phyloP scores from a whole-genome alignment of 2,113 vertebrate genomes.

The Xyrauchen texanus region DNA sequence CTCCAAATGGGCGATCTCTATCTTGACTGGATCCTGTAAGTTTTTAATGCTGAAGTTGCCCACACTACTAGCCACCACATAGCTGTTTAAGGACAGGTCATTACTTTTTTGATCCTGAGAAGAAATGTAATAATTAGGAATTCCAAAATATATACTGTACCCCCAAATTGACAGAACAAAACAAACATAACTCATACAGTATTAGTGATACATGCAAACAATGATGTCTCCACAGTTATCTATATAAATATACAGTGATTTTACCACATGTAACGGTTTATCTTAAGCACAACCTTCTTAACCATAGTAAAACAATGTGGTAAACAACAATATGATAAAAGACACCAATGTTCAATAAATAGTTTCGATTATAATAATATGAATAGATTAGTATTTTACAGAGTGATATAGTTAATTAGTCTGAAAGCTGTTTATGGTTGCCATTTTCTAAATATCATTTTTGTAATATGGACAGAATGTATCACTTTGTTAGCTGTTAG shows the following conservation, averaged over 20 bases:
- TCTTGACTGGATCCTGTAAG: slow-evolving; percentile 82
- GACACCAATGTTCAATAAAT: too few relatives aligned
- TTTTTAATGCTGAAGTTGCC: slow-evolving; percentile 83
- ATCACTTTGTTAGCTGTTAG: slow-evolving; percentile 35
- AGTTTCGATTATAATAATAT: too few relatives aligned
- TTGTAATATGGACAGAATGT: background rate
- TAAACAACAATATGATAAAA: too few relatives aligned
- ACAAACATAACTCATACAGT: too few relatives aligned
- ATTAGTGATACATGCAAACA: background rate
- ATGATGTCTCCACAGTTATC: background rate
- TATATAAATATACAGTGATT: background rate
- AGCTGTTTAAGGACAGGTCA: slow-evolving; percentile 79
- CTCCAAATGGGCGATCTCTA: slow-evolving; percentile 82
- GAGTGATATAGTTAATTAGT: too few relatives aligned
- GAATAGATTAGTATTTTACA: too few relatives aligned
- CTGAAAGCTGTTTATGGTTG: too few relatives aligned
- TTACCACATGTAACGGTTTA: background rate
- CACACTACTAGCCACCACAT: slow-evolving; percentile 93
- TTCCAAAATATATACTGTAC: background rate
- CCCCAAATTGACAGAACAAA: background rate
- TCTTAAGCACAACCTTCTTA: too few relatives aligned
- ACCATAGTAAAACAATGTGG: too few relatives aligned
- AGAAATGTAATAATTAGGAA: background rate
- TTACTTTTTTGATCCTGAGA: slow-evolving; percentile 61
- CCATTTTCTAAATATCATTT: background rate